Conservation (phyloP, 2,888 invertebrate genomes). For the Coronaproctus castanopsis region DNA sequence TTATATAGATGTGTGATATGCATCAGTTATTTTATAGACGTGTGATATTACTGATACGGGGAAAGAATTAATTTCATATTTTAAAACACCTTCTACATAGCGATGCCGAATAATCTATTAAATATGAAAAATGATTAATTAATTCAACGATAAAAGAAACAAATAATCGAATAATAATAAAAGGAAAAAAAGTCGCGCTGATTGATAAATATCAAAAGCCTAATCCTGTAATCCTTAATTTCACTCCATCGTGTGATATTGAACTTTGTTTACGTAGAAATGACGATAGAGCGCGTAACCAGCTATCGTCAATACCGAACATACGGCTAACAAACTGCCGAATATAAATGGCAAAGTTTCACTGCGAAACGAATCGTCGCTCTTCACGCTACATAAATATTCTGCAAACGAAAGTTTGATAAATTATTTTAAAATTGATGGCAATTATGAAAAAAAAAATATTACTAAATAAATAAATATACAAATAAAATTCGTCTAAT, state of each 20-base stretch:
- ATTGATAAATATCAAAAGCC: background rate
- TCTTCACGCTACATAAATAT: conserved; percentile 1
- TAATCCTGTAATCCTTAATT: too few species aligned
- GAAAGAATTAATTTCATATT: too few species aligned
- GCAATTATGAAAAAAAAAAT: background rate
- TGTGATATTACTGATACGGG: too few species aligned
- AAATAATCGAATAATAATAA: background rate
- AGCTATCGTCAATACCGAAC: conserved; percentile 56
- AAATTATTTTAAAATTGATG: too few species aligned
- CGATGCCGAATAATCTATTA: too few species aligned
- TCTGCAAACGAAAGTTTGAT: too few species aligned
- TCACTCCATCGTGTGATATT: conserved; percentile 81
- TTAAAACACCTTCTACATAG: too few species aligned
- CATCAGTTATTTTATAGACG: too few species aligned
- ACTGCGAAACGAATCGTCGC: conserved; percentile 35
- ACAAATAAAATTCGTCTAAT: too few species aligned
- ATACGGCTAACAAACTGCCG: conserved; percentile 62
- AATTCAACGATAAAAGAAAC: too few species aligned
- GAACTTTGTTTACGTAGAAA: conserved; percentile 71
- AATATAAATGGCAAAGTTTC: conserved; percentile 70
- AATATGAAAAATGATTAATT: too few species aligned
- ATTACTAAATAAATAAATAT: background rate
- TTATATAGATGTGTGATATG: too few species aligned
- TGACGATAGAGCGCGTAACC: conserved; percentile 73
- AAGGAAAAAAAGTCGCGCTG: background rate